phyloP scores from a whole-genome alignment of 2,888 invertebrate genomes.

The Drosophila demipolita region DNA sequence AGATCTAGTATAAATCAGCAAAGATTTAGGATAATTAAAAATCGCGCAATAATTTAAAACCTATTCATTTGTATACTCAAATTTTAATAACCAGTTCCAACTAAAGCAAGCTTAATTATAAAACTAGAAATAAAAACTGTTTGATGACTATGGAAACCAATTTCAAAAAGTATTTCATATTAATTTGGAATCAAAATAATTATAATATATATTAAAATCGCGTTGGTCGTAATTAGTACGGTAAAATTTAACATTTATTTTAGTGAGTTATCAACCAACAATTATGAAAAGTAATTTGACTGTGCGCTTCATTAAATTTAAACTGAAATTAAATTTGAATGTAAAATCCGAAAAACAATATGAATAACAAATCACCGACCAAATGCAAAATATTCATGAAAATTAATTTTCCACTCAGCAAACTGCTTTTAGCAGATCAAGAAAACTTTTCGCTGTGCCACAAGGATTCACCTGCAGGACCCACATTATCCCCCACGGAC shows the following conservation, averaged over 20 bases:
- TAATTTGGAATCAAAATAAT: neutral
- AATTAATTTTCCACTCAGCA: slow-evolving; percentile 59
- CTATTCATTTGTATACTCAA: neutral
- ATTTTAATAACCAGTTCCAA: neutral
- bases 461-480: slow-evolving; percentile 27
- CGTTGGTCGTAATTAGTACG: neutral
- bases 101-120: no score
- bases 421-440: slow-evolving; percentile 45
- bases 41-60: neutral
- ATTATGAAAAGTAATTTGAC: neutral
- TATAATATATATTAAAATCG: neutral
- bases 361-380: neutral
- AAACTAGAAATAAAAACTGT: rapidly evolving
- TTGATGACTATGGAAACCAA: neutral
- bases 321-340: neutral
- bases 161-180: neutral
- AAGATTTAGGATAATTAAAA: neutral
- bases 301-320: neutral
- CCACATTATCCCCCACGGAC: slow-evolving; percentile 8
- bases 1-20: neutral
- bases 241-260: neutral
- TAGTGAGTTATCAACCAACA: neutral
- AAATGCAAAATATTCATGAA: slow-evolving; percentile 22
- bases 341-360: neutral
- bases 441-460: slow-evolving; percentile 45